Evolutionary conservation across 1,140 invertebrate species (phyloP).

Genomic region (Drosophila albomicans): DNA sequence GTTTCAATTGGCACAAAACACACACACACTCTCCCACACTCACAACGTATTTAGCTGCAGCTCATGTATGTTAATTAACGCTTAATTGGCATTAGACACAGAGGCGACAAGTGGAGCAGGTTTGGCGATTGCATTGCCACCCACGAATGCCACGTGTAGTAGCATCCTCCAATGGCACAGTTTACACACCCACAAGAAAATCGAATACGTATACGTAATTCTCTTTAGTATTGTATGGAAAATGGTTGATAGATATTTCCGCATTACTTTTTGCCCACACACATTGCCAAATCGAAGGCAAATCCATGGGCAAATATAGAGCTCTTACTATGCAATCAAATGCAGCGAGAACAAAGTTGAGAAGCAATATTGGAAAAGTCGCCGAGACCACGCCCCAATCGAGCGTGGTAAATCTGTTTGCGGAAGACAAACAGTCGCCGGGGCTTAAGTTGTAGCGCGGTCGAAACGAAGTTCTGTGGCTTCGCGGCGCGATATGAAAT

Average conservation of each 20-base stretch:
- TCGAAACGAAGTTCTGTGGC: conserved; percentile 50
- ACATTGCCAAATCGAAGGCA: conserved; percentile 16
- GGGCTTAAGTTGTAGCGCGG: conserved; percentile 6
- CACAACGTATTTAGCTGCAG: not conserved
- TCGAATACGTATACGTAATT: not conserved
- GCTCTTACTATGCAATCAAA: conserved; percentile 21
- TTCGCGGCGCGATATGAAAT: conserved; percentile 41
- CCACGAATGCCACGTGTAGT: conserved; percentile 9
- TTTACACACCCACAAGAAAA: conserved; percentile 39
- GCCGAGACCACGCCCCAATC: conserved; percentile 8
- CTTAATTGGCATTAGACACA: conserved; percentile 59
- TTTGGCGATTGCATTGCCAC: conserved; percentile 32
- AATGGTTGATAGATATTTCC: conserved; percentile 44
- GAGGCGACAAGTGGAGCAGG: conserved; percentile 51
- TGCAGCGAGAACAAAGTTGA: conserved; percentile 21
- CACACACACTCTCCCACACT: conserved; percentile 12
- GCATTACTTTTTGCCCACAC: conserved; percentile 36
- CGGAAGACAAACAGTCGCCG: conserved; percentile 48
- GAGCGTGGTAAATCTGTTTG: conserved; percentile 50
- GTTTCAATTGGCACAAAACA: conserved; percentile 23
- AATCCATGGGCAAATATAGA: conserved; percentile 26
- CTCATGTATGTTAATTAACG: conserved; percentile 57
- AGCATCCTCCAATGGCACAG: conserved; percentile 43
- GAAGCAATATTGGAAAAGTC: conserved; percentile 36
- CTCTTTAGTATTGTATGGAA: too few relatives aligned